Conservation (phyloP, 2,888 invertebrate genomes). For the Selenia dentaria region DNA sequence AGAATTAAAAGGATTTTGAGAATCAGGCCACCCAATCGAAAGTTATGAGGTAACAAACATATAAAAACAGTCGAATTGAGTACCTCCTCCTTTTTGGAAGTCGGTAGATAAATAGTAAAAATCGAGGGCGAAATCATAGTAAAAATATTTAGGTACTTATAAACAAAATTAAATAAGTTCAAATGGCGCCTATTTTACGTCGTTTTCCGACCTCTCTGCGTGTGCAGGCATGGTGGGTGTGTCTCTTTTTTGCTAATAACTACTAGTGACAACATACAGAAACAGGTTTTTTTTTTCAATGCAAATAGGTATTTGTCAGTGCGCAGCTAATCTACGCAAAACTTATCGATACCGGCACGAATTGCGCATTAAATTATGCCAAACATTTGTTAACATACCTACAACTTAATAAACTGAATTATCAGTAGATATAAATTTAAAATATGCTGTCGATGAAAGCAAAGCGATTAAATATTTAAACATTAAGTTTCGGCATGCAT, state of each 20-base stretch:
- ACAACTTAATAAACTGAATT: neutral
- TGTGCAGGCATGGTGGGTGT: slow-evolving; percentile 5
- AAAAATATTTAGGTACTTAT: no score
- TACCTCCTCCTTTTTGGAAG: no score
- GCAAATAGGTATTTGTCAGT: neutral
- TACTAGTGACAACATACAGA: neutral
- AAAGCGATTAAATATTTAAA: neutral
- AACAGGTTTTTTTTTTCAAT: slow-evolving; percentile 6
- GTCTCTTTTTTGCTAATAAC: slow-evolving; percentile 4
- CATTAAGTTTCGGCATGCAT: no score
- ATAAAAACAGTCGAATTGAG: no score
- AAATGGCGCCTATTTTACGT: no score
- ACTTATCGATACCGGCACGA: slow-evolving; percentile 4
- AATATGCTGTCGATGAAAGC: neutral
- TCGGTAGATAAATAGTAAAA: no score
- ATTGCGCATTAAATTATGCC: slow-evolving; percentile 19
- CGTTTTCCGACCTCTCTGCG: neutral
- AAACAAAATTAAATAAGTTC: no score
- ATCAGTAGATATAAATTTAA: neutral
- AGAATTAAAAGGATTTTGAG: no score
- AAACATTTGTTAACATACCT: neutral
- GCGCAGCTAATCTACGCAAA: neutral
- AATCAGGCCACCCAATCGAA: no score
- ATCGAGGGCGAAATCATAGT: no score
- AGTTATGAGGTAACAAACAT: no score